These are phyloP conservation scores for Alitta virens DNA, from an alignment of 2,888 invertebrate species.

Conservation along the genomic window DNA sequence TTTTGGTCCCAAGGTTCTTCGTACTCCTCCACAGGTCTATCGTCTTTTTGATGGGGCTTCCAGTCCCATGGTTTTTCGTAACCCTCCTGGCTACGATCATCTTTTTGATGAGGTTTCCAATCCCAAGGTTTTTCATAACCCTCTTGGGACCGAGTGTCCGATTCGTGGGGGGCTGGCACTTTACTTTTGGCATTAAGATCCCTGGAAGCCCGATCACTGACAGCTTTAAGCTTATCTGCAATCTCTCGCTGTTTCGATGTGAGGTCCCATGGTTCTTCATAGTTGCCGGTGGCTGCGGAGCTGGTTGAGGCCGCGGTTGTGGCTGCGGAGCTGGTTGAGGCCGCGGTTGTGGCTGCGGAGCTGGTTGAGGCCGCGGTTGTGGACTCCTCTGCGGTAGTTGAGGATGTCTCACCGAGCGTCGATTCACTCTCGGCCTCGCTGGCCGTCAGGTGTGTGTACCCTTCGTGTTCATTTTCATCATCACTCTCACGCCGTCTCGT, in stretches of 20 bases:
- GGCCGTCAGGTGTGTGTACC: slow-evolving; percentile 17
- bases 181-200: neutral
- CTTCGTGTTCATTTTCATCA: slow-evolving; percentile 15
- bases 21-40: slow-evolving; percentile 26
- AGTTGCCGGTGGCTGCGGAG: slow-evolving; percentile 28
- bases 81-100: slow-evolving; percentile 24
- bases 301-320: neutral
- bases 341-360: slow-evolving; percentile 3
- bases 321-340: slow-evolving; percentile 9
- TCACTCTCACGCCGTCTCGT: slow-evolving; percentile 5
- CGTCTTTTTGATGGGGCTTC: slow-evolving; percentile 30
- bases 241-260: slow-evolving; percentile 38
- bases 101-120: slow-evolving; percentile 30
- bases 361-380: neutral
- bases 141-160: slow-evolving; percentile 28
- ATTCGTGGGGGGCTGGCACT: slow-evolving; percentile 5
- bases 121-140: slow-evolving; percentile 35
- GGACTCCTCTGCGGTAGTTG: too few relatives aligned
- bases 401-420: neutral
- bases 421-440: too few relatives aligned
- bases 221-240: slow-evolving; percentile 40
- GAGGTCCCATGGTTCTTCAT: slow-evolving; percentile 35
- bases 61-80: slow-evolving; percentile 33
- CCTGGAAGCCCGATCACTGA: slow-evolving; percentile 13
- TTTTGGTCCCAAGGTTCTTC: slow-evolving; percentile 30